These are phyloP conservation scores for Drosophila quadrilineata DNA, from an alignment of 1,140 invertebrate species.

Conservation along the genomic window DNA sequence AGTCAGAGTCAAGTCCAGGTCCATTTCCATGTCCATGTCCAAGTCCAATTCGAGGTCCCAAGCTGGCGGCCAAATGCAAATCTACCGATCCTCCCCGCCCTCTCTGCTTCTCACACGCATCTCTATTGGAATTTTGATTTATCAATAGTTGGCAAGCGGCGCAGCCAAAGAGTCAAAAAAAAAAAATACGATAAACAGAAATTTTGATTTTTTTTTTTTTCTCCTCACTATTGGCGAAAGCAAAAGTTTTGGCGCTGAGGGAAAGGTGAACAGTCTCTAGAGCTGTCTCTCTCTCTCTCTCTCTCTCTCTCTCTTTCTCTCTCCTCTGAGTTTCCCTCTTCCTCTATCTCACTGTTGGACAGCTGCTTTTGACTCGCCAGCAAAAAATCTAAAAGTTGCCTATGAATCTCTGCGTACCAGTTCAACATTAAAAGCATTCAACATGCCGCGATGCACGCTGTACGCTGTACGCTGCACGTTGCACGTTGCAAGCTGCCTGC, in stretches of 20 bases:
- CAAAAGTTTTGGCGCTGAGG: conserved; percentile 56
- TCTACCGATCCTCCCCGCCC: conserved; percentile 25
- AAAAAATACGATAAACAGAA: neutral
- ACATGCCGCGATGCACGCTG: neutral
- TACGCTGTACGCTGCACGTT: no score
- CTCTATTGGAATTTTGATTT: conserved; percentile 78
- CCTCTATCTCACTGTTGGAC: conserved; percentile 30
- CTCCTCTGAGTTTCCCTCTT: no score
- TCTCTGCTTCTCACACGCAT: conserved; percentile 45
- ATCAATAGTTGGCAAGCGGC: conserved; percentile 65
- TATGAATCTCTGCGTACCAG: no score
- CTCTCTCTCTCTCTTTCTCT: no score
- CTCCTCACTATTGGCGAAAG: conserved; percentile 67
- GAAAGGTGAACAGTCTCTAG: no score
- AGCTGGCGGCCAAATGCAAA: conserved; percentile 70
- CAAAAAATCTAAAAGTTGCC: conserved; percentile 6
- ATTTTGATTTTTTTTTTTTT: no score
- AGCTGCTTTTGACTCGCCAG: conserved; percentile 50
- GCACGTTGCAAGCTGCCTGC: conserved; percentile 19
- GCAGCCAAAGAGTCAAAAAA: conserved; percentile 27
- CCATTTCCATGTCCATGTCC: conserved; percentile 16
- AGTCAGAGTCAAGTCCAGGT: conserved; percentile 32
- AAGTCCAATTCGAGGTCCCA: conserved; percentile 35
- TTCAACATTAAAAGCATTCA: conserved; percentile 1
- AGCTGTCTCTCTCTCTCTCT: no score